Conservation (phyloP, 2,888 invertebrate genomes). For the Megalurothrips usitatus region DNA sequence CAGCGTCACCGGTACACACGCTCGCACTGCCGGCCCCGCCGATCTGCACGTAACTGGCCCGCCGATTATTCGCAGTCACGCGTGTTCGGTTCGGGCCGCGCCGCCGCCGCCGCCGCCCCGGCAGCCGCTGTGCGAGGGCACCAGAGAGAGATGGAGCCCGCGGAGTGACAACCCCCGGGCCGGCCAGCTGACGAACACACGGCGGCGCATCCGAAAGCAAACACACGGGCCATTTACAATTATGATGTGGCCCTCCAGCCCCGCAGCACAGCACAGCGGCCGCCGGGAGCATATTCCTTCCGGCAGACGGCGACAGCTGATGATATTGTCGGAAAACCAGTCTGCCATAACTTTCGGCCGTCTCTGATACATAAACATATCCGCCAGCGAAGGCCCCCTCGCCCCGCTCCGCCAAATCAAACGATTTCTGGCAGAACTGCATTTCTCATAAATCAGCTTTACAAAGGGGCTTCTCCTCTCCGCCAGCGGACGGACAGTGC, state of each 20-base stretch:
- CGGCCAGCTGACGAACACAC: background rate
- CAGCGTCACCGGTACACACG: too few species aligned
- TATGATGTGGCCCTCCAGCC: background rate
- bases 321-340: background rate
- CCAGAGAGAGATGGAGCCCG: too few species aligned
- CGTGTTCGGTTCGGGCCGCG: too few species aligned
- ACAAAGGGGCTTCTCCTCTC: background rate
- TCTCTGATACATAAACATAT: background rate
- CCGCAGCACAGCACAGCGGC: background rate
- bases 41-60: too few species aligned
- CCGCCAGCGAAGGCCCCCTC: background rate
- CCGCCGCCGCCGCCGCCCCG: too few species aligned
- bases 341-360: background rate
- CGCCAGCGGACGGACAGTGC: too few species aligned
- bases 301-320: background rate
- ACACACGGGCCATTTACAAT: background rate
- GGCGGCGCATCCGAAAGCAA: background rate
- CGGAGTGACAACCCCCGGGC: too few species aligned
- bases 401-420: background rate
- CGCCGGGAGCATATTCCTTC: background rate
- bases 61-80: too few species aligned
- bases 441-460: background rate
- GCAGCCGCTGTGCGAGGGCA: too few species aligned
- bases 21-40: too few species aligned
- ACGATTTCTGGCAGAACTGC: conserved; percentile 6